phyloP scores from a whole-genome alignment of 2,113 vertebrate genomes.

The Lycaon pictus region DNA sequence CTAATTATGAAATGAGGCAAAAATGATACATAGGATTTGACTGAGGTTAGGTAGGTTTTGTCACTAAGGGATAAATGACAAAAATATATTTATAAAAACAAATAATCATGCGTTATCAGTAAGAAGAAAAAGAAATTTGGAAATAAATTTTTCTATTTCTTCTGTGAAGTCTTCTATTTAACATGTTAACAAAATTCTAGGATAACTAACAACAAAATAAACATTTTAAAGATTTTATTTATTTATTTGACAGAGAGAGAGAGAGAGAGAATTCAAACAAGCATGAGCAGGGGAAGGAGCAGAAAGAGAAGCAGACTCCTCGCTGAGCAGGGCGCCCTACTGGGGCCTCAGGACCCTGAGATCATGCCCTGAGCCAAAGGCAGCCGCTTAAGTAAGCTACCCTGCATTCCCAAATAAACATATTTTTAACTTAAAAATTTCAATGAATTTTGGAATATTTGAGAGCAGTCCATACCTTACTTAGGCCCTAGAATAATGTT shows the following conservation, averaged over 20 bases:
- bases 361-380: neutral
- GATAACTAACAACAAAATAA: neutral
- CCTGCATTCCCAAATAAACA: neutral
- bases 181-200: neutral
- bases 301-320: neutral
- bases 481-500: slow-evolving; percentile 38
- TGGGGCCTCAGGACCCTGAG: neutral
- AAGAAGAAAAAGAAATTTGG: slow-evolving; percentile 34
- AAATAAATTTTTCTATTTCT: neutral
- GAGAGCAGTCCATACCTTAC: neutral
- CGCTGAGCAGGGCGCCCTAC: neutral
- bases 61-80: neutral
- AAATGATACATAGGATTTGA: neutral
- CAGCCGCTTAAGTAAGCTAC: neutral
- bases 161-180: neutral
- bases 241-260: neutral
- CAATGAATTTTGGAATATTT: neutral
- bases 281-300: neutral
- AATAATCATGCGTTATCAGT: neutral
- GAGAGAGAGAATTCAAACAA: neutral
- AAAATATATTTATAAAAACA: slow-evolving; percentile 39
- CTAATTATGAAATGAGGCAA: neutral
- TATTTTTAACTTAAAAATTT: neutral
- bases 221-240: neutral
- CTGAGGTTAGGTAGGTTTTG: neutral